Base-by-base conservation (phyloP, 2,797 vertebrate genomes). In the Catharus ustulatus region DNA sequence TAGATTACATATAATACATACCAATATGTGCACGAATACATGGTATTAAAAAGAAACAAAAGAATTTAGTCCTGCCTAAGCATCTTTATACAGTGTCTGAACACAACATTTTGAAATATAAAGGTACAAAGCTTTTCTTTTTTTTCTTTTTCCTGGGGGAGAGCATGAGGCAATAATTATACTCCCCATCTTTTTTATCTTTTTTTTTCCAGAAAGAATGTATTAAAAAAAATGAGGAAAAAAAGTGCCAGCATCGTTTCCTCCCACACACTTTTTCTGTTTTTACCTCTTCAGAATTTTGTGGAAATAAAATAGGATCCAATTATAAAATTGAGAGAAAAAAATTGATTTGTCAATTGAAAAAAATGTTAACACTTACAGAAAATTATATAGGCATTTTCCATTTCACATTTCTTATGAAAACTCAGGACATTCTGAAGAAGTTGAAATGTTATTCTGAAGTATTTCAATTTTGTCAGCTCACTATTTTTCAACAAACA, bases 401-500 rank as follows among this genome's bases (percentile, higher is more conserved):
- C 59, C 81, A 40, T 88, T 94, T 90, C 59, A 49, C 4, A 0
- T 89, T 94, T 95, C 85, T 92, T 26, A 36, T 86, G 45, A 91
- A 88, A 96, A 94, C 86, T 78, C 80, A 74, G 84, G 49, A 86
- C 55, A 63, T 94, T 94, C 67, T 73, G 63, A 90, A 93, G 77
- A 95, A 95, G 42, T 48, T 88, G 89, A 96, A 89, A 85, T 92
- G 84, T 89, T 95, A 89, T 85, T 95, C 81, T 94, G 61, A 94
- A 91, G 94, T 94, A 93, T 95, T 96, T 87, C 89, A 58, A 54
- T 92, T 97, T 95, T 93, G 93, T 95, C 94, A 94, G 89, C 66
- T 94, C 73, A 81, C 87, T 94, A 84, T 96, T 96, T 97, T 97
- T 94, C 91, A 94, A 93, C 93, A 94, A 95, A 92, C 94, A 66